These are phyloP conservation scores for Athripsodes cinereus DNA, from an alignment of 2,888 invertebrate genomes.

Conservation along the genomic window DNA sequence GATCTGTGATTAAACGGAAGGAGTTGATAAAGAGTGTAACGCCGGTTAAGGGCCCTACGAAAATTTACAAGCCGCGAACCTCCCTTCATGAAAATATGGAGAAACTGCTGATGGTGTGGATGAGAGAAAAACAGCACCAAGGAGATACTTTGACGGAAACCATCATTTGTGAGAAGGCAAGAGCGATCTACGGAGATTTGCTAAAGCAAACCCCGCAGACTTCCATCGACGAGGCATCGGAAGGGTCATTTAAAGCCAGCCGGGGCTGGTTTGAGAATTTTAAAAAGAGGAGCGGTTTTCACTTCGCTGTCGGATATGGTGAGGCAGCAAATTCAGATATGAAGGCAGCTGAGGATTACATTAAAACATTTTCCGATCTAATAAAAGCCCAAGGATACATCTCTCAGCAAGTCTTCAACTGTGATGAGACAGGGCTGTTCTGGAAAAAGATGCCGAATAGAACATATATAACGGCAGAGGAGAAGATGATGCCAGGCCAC, in stretches of 20 bases:
- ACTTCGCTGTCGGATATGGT: neutral
- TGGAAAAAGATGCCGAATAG: too few relatives aligned
- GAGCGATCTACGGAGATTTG: slow-evolving; percentile 25
- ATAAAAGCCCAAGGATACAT: too few relatives aligned
- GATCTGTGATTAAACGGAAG: slow-evolving; percentile 25
- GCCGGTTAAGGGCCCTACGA: slow-evolving; percentile 25
- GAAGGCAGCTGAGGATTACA: too few relatives aligned
- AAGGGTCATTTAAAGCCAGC: slow-evolving; percentile 15
- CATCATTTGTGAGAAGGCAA: slow-evolving; percentile 27
- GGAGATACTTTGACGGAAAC: slow-evolving; percentile 23
- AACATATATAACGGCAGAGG: too few relatives aligned
- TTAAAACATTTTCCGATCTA: too few relatives aligned
- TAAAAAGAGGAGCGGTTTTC: slow-evolving; percentile 3
- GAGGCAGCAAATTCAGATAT: too few relatives aligned
- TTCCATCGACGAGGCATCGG: slow-evolving; percentile 17
- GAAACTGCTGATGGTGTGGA: slow-evolving; percentile 26
- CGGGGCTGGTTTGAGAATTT: slow-evolving; percentile 5
- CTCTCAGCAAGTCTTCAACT: too few relatives aligned
- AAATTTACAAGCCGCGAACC: slow-evolving; percentile 22
- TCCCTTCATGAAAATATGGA: slow-evolving; percentile 24
- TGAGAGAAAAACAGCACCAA: slow-evolving; percentile 26
- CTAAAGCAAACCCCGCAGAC: slow-evolving; percentile 18
- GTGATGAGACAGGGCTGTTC: too few relatives aligned
- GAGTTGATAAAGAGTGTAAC: slow-evolving; percentile 23
- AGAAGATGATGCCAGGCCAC: too few relatives aligned